A percentile compares a stretch with the other conserved stretches of the same genome.
Conservation (phyloP, 1,140 invertebrate species). For the Archegozetes longisetosus region DNA sequence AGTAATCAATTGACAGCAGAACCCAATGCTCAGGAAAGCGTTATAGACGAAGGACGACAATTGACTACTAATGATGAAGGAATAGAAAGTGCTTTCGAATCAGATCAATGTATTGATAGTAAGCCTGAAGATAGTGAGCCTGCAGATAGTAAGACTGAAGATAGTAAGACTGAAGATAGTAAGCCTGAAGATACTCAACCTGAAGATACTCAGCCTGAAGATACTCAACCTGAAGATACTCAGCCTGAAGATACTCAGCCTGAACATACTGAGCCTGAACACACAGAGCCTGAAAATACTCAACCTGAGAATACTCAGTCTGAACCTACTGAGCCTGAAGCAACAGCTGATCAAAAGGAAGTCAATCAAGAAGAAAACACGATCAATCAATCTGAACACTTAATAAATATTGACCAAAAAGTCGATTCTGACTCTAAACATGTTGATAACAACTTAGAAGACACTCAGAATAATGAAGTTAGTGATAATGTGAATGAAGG, state of each 20-base stretch:
- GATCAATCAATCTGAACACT: neutral
- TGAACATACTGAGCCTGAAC: too few species aligned
- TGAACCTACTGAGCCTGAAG: too few species aligned
- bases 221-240: too few species aligned
- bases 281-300: too few species aligned
- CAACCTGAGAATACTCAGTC: too few species aligned
- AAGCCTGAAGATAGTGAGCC: neutral
- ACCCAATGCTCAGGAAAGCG: too few species aligned
- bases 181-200: neutral
- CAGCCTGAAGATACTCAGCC: too few species aligned
- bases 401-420: neutral
- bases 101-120: too few species aligned
- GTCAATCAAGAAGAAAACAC: neutral
- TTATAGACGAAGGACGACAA: neutral
- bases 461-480: too few species aligned
- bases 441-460: neutral
- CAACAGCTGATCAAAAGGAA: neutral
- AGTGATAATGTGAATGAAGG: constrained; percentile 9
- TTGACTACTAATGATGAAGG: neutral
- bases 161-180: neutral
- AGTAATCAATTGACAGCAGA: too few species aligned
- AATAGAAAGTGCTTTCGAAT: neutral
- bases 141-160: neutral
- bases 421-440: neutral
- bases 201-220: too few species aligned